A percentile compares a stretch with the other conserved stretches of the same genome.
These are phyloP conservation scores for Sapayoa aenigma DNA, from an alignment of 2,113 vertebrate species.

Conservation along the genomic window DNA sequence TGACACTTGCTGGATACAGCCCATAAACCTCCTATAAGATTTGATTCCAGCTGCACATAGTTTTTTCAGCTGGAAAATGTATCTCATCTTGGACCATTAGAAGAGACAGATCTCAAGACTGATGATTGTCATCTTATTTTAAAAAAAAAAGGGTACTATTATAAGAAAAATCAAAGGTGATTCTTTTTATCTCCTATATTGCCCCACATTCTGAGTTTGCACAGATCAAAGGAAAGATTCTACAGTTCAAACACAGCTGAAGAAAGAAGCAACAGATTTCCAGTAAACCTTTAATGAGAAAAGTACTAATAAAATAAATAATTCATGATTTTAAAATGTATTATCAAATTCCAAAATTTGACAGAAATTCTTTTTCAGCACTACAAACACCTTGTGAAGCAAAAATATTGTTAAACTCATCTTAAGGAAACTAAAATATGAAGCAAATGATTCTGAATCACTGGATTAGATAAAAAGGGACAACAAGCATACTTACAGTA, in stretches of 20 bases:
- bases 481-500: not conserved
- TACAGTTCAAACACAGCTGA: not conserved
- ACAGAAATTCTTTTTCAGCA: not conserved
- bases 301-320: not conserved
- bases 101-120: not conserved
- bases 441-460: not conserved
- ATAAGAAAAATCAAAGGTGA: not conserved
- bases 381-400: not conserved
- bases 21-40: not conserved
- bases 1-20: conserved; percentile 11
- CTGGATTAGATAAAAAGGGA: not conserved
- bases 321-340: not conserved
- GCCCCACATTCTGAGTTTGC: not conserved
- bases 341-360: not conserved
- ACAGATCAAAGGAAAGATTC: not conserved
- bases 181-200: not conserved
- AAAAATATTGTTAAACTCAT: not conserved
- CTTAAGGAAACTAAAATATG: not conserved
- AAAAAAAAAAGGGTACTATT: not conserved
- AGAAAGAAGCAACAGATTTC: not conserved
- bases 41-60: conserved; percentile 9
- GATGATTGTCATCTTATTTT: not conserved
- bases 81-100: conserved; percentile 3
- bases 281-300: not conserved
- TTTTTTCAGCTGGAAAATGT: conserved; percentile 40